phyloP scores from a whole-genome alignment of 1,140 invertebrate species.

The Amphibalanus amphitrite region DNA sequence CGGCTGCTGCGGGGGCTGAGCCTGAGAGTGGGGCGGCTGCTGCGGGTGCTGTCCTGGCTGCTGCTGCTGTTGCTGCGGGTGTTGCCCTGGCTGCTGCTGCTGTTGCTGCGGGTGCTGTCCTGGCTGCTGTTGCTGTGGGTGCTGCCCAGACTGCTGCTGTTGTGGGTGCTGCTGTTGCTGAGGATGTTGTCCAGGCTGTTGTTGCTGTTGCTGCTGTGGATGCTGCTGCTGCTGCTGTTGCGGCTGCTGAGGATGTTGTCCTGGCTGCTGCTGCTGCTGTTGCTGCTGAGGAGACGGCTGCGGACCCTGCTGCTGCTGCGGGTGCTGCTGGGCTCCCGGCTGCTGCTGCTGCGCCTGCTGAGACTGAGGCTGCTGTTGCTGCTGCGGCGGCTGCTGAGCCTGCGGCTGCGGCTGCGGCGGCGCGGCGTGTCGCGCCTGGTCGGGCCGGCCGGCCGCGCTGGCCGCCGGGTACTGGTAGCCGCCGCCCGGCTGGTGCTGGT shows the following conservation, averaged over 20 bases:
- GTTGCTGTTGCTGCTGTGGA: neutral
- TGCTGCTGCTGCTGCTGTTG: neutral
- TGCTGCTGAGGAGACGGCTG: too few relatives aligned
- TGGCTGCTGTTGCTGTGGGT: neutral
- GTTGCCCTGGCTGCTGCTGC: neutral
- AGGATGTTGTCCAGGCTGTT: neutral
- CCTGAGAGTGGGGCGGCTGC: neutral
- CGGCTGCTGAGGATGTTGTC: too few relatives aligned
- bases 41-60: neutral
- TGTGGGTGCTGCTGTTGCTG: neutral
- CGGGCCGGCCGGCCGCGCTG: neutral
- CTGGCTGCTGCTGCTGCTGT: neutral
- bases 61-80: neutral
- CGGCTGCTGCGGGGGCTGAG: neutral
- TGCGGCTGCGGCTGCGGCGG: neutral
- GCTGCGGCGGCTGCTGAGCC: neutral
- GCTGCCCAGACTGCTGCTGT: neutral
- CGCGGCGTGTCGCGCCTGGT: too few relatives aligned
- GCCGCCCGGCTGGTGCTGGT: slow-evolving; percentile 1
- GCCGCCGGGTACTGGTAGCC: neutral
- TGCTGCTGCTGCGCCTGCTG: too few relatives aligned
- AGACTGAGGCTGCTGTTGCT: too few relatives aligned
- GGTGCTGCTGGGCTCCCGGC: neutral
- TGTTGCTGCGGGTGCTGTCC: neutral
- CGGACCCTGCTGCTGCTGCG: neutral